These are phyloP conservation scores for Synergus japonicus DNA, from an alignment of 2,888 invertebrate genomes.

Conservation along the genomic window DNA sequence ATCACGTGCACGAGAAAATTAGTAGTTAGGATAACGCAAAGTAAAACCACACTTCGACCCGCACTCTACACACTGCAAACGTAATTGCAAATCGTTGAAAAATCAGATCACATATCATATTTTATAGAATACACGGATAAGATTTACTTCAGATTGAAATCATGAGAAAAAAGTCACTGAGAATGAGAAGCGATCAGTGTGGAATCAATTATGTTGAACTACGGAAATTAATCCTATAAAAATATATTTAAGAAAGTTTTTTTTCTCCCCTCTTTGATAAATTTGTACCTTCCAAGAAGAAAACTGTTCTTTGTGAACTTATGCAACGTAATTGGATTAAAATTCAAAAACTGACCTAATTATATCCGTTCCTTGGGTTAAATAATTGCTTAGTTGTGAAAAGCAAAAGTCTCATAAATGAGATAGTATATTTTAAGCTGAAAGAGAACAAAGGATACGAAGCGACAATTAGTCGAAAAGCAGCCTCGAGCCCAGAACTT, in stretches of 20 bases:
- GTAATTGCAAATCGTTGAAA: conserved; percentile 52
- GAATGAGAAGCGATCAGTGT: no score
- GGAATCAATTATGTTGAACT: no score
- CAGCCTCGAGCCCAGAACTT: conserved; percentile 25
- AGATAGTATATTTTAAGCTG: conserved; percentile 23
- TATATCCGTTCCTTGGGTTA: conserved; percentile 8
- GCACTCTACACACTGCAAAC: conserved; percentile 52
- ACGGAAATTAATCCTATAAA: no score
- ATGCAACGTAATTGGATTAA: not conserved
- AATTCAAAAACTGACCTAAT: conserved; percentile 31
- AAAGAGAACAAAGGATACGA: conserved; percentile 29
- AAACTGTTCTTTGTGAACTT: not conserved
- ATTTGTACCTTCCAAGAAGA: not conserved
- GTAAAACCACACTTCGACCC: conserved; percentile 65
- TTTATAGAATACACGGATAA: conserved; percentile 59
- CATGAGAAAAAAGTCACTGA: no score
- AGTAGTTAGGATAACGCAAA: conserved; percentile 63
- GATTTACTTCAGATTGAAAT: conserved; percentile 44
- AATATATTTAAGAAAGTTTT: no score
- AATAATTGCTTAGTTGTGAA: not conserved
- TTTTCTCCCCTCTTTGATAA: not conserved
- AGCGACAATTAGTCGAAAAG: conserved; percentile 37
- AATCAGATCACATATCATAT: no score
- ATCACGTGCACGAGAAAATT: conserved; percentile 64
- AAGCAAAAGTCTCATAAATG: conserved; percentile 12